Evolutionary conservation across 1,140 invertebrate genomes (phyloP).

Genomic region (Nephotettix cincticeps): DNA sequence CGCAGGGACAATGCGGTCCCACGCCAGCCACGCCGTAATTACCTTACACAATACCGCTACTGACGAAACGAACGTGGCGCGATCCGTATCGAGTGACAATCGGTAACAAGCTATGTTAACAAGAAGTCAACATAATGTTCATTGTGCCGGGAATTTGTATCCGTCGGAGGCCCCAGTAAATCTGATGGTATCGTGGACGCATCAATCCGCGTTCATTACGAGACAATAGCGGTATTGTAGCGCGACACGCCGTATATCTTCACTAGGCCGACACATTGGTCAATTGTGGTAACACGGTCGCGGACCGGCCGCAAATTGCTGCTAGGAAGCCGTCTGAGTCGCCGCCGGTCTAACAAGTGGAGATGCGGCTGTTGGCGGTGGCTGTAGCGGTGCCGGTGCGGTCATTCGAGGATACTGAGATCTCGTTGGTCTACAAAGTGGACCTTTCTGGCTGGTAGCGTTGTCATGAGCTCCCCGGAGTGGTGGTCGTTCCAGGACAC

Average conservation of each 20-base stretch:
- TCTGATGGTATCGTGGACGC: conserved; percentile 8
- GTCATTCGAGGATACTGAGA: too few species aligned
- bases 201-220: conserved; percentile 21
- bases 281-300: conserved; percentile 1
- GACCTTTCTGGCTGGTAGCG: too few species aligned
- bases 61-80: conserved; percentile 15
- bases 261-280: conserved; percentile 20
- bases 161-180: conserved; percentile 10
- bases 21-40: neutral
- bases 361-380: too few species aligned
- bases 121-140: conserved; percentile 18
- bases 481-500: too few species aligned
- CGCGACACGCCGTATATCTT: conserved; percentile 13
- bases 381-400: too few species aligned
- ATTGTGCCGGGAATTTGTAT: conserved; percentile 19
- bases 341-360: too few species aligned
- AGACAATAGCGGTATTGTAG: conserved; percentile 16
- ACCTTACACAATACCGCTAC: neutral
- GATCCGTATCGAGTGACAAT: conserved; percentile 18
- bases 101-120: conserved; percentile 23
- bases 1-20: conserved; percentile 6
- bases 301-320: neutral
- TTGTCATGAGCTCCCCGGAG: too few species aligned
- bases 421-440: too few species aligned
- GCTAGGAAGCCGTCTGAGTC: too few species aligned